Conservation (phyloP, 1,140 invertebrate genomes). For the Oryzaephilus surinamensis region DNA sequence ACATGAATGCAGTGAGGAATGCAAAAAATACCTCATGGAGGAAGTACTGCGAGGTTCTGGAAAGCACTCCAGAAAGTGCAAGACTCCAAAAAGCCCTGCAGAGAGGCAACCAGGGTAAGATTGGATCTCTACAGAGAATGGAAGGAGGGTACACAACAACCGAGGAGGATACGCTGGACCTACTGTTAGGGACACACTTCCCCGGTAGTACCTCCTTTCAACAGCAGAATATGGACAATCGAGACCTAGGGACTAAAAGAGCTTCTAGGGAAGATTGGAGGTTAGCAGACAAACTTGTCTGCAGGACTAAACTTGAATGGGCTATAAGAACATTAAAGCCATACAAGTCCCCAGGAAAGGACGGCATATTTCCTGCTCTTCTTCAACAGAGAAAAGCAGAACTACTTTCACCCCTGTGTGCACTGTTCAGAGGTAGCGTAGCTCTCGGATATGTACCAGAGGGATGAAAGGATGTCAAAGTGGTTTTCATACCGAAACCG, state of each 20-base stretch:
- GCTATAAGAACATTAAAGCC: constrained; percentile 16
- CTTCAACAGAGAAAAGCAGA: constrained; percentile 12
- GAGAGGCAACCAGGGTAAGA: constrained; percentile 1
- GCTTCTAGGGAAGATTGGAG: background rate
- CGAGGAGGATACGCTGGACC: background rate
- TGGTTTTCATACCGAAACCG: constrained; percentile 20
- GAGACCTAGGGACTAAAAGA: background rate
- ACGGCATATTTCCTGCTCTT: constrained; percentile 16
- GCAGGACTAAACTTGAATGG: constrained; percentile 12
- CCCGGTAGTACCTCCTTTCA: background rate
- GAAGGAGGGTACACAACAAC: background rate
- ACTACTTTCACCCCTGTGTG: background rate
- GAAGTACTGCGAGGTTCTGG: background rate
- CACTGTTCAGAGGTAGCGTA: background rate
- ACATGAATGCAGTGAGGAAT: background rate
- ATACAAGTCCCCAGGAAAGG: constrained; percentile 16
- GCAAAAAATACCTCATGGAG: background rate
- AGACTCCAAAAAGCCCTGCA: background rate
- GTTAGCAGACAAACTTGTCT: constrained; percentile 8
- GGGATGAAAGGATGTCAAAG: constrained; percentile 6
- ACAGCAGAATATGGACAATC: background rate
- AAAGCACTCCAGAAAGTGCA: background rate
- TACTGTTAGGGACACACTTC: background rate
- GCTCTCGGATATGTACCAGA: background rate
- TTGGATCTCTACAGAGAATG: background rate